A percentile compares a stretch with the other conserved stretches of the same genome.
Conservation (phyloP, 2,113 vertebrate species). For the Tautogolabrus adspersus region DNA sequence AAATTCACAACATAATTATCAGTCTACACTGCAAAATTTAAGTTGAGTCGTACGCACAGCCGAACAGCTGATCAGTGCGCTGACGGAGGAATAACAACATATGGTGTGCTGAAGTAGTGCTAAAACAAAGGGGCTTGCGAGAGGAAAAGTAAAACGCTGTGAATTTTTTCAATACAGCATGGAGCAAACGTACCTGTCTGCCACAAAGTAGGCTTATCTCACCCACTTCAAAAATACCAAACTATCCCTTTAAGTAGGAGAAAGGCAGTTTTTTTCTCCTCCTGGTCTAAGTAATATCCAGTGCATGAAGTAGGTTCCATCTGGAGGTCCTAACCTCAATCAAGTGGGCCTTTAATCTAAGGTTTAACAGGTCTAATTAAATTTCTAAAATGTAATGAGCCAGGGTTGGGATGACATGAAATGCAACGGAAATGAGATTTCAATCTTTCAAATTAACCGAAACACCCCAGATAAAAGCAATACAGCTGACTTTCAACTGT, state of each 20-base stretch:
- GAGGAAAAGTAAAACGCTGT: no score
- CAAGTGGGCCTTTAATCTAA: conserved; percentile 49
- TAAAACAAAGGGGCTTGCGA: no score
- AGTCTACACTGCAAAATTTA: no score
- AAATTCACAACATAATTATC: no score
- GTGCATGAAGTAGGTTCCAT: conserved; percentile 49
- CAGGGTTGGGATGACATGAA: conserved; percentile 8
- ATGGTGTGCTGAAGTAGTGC: no score
- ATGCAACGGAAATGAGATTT: conserved; percentile 11
- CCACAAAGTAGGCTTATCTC: no score
- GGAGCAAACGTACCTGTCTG: no score
- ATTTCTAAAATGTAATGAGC: conserved; percentile 51
- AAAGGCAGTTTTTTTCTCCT: conserved; percentile 21
- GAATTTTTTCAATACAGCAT: no score
- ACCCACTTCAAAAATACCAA: no score
- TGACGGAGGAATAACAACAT: no score
- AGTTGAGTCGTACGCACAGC: no score
- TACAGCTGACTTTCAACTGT: not conserved
- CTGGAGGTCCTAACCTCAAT: conserved; percentile 55
- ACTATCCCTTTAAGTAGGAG: not conserved
- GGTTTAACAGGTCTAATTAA: conserved; percentile 33
- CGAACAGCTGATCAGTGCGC: no score
- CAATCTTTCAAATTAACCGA: not conserved
- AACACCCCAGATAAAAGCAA: not conserved
- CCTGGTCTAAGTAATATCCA: conserved; percentile 36